Evolutionary conservation across 2,797 vertebrate species (phyloP).

Genomic region (Peromyscus melanophrys): DNA sequence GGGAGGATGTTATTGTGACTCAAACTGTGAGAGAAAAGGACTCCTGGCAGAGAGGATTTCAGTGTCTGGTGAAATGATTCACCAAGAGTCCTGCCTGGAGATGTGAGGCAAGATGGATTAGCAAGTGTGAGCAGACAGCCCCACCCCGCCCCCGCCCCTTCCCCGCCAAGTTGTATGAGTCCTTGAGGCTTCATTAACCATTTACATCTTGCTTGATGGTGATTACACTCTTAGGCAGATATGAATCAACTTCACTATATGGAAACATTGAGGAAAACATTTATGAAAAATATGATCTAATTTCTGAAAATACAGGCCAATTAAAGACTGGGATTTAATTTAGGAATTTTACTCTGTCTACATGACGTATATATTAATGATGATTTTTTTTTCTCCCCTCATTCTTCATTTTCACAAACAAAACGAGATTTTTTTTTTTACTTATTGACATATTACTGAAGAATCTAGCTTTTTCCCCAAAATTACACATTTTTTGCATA

Average conservation of each 20-base stretch:
- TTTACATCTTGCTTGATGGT: slow-evolving; percentile 76
- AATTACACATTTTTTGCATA: slow-evolving; percentile 93
- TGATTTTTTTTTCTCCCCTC: slow-evolving; percentile 87
- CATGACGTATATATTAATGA: slow-evolving; percentile 84
- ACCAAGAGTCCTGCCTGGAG: slow-evolving; percentile 52
- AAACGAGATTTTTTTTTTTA: slow-evolving; percentile 85
- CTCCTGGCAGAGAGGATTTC: slow-evolving; percentile 5
- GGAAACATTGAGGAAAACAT: slow-evolving; percentile 86
- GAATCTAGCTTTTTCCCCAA: slow-evolving; percentile 89
- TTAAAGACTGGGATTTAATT: slow-evolving; percentile 90
- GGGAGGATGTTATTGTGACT: neutral
- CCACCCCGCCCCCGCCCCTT: neutral
- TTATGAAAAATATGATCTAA: slow-evolving; percentile 84
- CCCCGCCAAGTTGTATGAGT: slow-evolving; percentile 65
- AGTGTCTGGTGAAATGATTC: slow-evolving; percentile 56
- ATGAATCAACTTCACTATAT: slow-evolving; percentile 75
- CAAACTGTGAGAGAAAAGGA: neutral
- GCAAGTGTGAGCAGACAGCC: slow-evolving; percentile 52
- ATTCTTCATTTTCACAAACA: slow-evolving; percentile 87
- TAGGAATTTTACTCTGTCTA: slow-evolving; percentile 87
- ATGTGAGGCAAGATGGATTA: slow-evolving; percentile 57
- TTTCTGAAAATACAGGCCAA: slow-evolving; percentile 89
- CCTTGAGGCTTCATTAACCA: slow-evolving; percentile 83
- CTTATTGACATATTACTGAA: slow-evolving; percentile 91
- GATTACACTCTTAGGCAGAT: slow-evolving; percentile 79